These are phyloP conservation scores for Acleris literana DNA, from an alignment of 2,888 invertebrate genomes.

Conservation along the genomic window DNA sequence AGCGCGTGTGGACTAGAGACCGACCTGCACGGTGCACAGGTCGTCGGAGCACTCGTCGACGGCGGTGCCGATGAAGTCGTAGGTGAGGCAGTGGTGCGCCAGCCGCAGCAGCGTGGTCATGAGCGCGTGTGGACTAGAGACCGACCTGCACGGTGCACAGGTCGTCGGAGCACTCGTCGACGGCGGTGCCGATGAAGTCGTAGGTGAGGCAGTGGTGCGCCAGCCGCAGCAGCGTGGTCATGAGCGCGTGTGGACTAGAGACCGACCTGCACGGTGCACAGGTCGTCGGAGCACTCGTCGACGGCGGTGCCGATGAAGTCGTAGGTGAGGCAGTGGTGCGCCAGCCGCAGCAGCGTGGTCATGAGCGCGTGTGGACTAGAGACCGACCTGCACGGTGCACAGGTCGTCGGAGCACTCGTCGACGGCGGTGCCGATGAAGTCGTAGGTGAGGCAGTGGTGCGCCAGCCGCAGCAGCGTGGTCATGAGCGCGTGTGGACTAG, in stretches of 20 bases:
- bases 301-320: conserved; percentile 99
- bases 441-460: conserved; percentile 97
- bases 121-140: too few species aligned
- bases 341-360: conserved; percentile 92
- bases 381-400: conserved; percentile 95
- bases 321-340: conserved; percentile 97
- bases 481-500: conserved; percentile 83
- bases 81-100: conserved; percentile 97
- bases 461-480: conserved; percentile 93
- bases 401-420: conserved; percentile 99
- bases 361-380: conserved; percentile 84
- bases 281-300: conserved; percentile 98
- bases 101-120: conserved; percentile 91
- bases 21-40: conserved; percentile 95
- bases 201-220: conserved; percentile 98
- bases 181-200: conserved; percentile 99
- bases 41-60: conserved; percentile 99
- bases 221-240: conserved; percentile 91
- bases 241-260: conserved; percentile 84
- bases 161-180: conserved; percentile 98
- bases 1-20: too few species aligned
- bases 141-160: conserved; percentile 95
- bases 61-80: conserved; percentile 99
- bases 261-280: conserved; percentile 96
- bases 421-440: conserved; percentile 98